Conservation (phyloP, 2,797 vertebrate species). For the Morelia viridis region DNA sequence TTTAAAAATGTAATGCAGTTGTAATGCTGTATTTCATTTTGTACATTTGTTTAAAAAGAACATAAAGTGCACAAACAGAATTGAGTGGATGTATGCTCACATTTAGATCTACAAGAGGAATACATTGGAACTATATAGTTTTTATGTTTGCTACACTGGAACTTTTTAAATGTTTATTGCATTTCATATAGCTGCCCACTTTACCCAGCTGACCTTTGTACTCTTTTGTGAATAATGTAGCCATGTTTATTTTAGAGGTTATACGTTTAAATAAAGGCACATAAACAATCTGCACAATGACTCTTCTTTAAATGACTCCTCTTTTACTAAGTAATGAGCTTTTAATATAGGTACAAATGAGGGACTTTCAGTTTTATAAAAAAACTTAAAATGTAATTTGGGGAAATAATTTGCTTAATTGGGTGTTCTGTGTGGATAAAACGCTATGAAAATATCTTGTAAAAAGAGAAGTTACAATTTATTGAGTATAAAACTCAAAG, state of each 20-base stretch:
- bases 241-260: slow-evolving; percentile 51
- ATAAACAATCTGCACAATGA: background rate
- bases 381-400: background rate
- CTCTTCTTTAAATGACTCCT: background rate
- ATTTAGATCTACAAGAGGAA: slow-evolving; percentile 49
- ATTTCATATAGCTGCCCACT: background rate
- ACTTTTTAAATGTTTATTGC: no score
- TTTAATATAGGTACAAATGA: background rate
- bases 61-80: slow-evolving; percentile 38
- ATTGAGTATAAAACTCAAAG: no score
- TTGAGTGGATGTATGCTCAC: slow-evolving; percentile 43
- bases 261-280: slow-evolving; percentile 52
- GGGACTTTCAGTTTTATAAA: background rate
- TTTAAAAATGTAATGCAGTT: slow-evolving; percentile 35
- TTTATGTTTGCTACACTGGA: no score
- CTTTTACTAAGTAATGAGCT: background rate
- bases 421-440: background rate
- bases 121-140: slow-evolving; percentile 68
- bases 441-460: background rate
- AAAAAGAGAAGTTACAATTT: no score
- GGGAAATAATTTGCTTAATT: background rate
- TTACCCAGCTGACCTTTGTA: slow-evolving; percentile 33
- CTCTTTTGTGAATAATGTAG: slow-evolving; percentile 45
- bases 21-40: slow-evolving; percentile 44
- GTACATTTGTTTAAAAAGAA: background rate